Evolutionary conservation across 1,140 invertebrate genomes (phyloP).

Genomic region (Chlorops oryzae): DNA sequence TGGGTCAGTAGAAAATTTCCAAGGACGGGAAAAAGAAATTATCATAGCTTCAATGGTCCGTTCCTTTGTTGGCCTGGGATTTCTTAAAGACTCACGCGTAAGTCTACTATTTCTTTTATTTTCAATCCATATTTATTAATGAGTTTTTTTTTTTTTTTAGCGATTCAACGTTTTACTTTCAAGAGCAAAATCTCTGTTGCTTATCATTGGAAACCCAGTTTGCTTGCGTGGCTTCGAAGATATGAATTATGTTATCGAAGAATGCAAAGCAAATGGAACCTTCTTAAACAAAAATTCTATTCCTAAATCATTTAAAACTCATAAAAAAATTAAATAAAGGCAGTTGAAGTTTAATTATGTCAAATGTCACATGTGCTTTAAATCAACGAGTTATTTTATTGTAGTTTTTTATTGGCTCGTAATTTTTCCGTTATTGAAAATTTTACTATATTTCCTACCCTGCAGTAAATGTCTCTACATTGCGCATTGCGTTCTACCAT

Average conservation of each 20-base stretch:
- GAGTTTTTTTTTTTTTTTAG: slow-evolving; percentile 40
- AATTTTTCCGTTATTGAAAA: too few species aligned
- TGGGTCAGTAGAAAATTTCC: slow-evolving; percentile 83
- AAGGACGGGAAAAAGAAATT: slow-evolving; percentile 73
- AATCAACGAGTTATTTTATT: too few species aligned
- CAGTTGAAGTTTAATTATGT: too few species aligned
- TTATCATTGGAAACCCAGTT: slow-evolving; percentile 75
- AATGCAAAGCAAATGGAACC: slow-evolving; percentile 26
- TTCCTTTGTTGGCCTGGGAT: slow-evolving; percentile 61
- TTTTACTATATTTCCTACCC: too few species aligned
- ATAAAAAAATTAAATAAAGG: too few species aligned
- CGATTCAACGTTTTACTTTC: slow-evolving; percentile 81
- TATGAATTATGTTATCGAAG: slow-evolving; percentile 27
- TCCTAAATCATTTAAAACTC: too few species aligned
- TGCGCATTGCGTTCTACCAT: too few species aligned
- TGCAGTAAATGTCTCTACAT: too few species aligned
- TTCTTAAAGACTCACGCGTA: slow-evolving; percentile 64
- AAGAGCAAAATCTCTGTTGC: slow-evolving; percentile 67
- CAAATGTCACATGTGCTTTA: too few species aligned
- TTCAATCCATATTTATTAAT: too few species aligned
- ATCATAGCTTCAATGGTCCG: slow-evolving; percentile 77
- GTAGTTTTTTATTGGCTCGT: too few species aligned
- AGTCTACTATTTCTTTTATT: too few species aligned
- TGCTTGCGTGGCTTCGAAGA: slow-evolving; percentile 28
- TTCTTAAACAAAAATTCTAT: slow-evolving; percentile 29